Evolutionary conservation across 1,140 invertebrate genomes (phyloP).

Genomic region (Drosophila sp.): DNA sequence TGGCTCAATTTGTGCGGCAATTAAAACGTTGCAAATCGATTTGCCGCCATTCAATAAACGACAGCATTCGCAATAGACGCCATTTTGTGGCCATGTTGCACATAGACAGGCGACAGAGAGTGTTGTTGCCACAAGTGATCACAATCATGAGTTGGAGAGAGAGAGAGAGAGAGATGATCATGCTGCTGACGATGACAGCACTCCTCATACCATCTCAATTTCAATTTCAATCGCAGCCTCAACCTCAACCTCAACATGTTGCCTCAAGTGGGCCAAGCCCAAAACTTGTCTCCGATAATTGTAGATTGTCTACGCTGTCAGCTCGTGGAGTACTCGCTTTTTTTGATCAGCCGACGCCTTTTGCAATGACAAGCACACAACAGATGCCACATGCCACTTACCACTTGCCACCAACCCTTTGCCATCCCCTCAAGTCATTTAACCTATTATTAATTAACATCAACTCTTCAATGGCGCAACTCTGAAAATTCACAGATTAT

Average conservation of each 20-base stretch:
- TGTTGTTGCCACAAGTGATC: conserved; percentile 54
- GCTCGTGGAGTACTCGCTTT: conserved; percentile 51
- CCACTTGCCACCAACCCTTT: background rate
- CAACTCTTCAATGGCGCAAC: background rate
- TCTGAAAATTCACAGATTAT: background rate
- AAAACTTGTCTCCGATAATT: conserved; percentile 78
- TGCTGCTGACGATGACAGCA: conserved; percentile 55
- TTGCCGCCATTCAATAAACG: conserved; percentile 60
- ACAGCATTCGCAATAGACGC: conserved; percentile 33
- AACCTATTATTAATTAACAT: conserved; percentile 28
- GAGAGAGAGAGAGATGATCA: conserved; percentile 33
- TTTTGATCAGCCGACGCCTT: conserved; percentile 76
- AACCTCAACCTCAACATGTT: conserved; percentile 10
- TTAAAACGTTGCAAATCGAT: conserved; percentile 83
- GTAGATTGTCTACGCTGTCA: conserved; percentile 72
- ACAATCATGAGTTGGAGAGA: conserved; percentile 18
- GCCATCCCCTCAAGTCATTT: conserved; percentile 4
- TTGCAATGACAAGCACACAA: conserved; percentile 42
- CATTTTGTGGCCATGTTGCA: conserved; percentile 34
- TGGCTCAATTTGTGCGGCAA: conserved; percentile 58
- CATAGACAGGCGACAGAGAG: conserved; percentile 44
- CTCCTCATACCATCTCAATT: conserved; percentile 4
- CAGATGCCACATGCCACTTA: conserved; percentile 9
- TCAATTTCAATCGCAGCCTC: background rate
- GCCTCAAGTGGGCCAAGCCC: conserved; percentile 53